These are phyloP conservation scores for Epinotia nisella DNA, from an alignment of 2,888 invertebrate species.

Conservation along the genomic window DNA sequence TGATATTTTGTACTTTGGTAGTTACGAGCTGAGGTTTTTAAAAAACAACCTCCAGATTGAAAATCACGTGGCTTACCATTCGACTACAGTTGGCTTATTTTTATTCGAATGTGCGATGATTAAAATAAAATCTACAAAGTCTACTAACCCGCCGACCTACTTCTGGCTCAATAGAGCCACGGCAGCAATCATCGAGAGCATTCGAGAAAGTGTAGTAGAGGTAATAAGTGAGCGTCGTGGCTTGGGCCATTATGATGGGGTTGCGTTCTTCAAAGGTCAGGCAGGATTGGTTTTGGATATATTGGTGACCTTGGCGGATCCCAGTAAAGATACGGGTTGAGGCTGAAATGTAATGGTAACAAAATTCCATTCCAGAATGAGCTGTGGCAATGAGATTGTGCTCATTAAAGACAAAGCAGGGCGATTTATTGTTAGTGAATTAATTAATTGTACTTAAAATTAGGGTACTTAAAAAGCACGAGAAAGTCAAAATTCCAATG, in stretches of 20 bases:
- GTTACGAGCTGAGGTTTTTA: no score
- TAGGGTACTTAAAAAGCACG: no score
- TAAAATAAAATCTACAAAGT: constrained; percentile 15
- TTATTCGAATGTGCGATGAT: no score
- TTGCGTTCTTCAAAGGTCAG: constrained; percentile 62
- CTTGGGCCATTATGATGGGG: constrained; percentile 53
- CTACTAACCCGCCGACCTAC: constrained; percentile 61
- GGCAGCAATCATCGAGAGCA: constrained; percentile 70
- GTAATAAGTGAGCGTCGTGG: constrained; percentile 57
- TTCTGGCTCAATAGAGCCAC: constrained; percentile 55
- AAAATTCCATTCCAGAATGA: background rate
- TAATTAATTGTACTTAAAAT: no score
- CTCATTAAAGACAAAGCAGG: no score
- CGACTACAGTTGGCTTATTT: no score
- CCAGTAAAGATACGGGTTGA: constrained; percentile 61
- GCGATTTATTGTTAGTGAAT: no score
- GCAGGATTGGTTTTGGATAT: constrained; percentile 64
- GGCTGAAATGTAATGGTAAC: constrained; percentile 50
- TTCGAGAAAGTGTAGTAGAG: constrained; percentile 70
- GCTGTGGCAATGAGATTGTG: no score
- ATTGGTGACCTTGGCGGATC: constrained; percentile 60
- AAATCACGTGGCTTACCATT: no score
- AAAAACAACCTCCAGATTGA: no score
- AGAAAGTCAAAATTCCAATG: no score
- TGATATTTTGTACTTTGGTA: no score